Percentiles rank a stretch among this genome's conserved stretches.
Conservation (phyloP, 2,113 vertebrate species). For the Colaptes auratus region DNA sequence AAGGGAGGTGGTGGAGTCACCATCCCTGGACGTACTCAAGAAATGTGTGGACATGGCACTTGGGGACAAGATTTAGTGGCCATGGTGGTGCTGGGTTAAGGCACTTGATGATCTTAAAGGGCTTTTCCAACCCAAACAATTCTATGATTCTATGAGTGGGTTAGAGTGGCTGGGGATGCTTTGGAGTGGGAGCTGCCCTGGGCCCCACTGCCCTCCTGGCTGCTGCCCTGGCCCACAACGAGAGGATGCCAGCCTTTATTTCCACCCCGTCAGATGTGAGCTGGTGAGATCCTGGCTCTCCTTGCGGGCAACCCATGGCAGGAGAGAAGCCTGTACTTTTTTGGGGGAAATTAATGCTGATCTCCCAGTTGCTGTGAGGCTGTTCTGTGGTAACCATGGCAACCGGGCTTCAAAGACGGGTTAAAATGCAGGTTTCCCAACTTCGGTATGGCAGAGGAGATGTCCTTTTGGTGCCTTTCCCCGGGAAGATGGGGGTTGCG, state of each 20-base stretch:
- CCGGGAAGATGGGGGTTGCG: fast-evolving
- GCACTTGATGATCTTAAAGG: too few species aligned
- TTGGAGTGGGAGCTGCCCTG: background rate
- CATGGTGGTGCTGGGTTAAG: too few species aligned
- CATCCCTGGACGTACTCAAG: too few species aligned
- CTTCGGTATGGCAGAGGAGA: background rate
- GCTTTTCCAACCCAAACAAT: too few species aligned
- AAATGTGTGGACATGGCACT: too few species aligned
- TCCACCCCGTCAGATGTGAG: background rate
- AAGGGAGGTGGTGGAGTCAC: too few species aligned
- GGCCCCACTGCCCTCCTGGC: background rate
- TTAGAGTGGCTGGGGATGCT: background rate
- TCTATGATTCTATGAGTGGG: too few species aligned
- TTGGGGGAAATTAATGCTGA: background rate
- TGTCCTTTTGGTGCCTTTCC: fast-evolving
- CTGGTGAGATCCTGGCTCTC: background rate
- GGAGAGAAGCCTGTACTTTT: background rate
- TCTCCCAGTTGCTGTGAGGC: background rate
- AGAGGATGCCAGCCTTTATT: background rate
- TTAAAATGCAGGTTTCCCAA: background rate
- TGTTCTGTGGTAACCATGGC: background rate
- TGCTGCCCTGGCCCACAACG: background rate
- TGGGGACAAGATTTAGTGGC: too few species aligned
- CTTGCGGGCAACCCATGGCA: fast-evolving
- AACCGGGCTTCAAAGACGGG: background rate